A percentile compares a stretch with the other conserved stretches of the same genome.
Conservation (phyloP, 2,888 invertebrate species). For the Branchinecta sandiegonensis region DNA sequence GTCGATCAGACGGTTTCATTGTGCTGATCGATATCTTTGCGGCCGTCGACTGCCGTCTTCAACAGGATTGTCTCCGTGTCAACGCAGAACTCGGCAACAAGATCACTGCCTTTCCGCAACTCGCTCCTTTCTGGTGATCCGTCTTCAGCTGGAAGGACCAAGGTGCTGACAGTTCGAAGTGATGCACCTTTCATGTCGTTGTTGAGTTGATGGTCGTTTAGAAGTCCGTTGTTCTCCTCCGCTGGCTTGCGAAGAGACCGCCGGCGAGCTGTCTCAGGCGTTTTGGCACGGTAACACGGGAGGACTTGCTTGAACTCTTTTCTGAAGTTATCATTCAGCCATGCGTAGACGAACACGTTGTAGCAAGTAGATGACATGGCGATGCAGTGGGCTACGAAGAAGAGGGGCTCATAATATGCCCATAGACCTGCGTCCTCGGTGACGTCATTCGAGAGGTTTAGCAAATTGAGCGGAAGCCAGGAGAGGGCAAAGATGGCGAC, state of each 20-base stretch:
- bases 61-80: neutral
- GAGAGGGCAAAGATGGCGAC: conserved; percentile 87
- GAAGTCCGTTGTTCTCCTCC: neutral
- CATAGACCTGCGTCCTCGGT: conserved; percentile 54
- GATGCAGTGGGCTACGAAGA: conserved; percentile 71
- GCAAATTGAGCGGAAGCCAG: conserved; percentile 80
- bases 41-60: too few species aligned
- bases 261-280: neutral
- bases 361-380: conserved; percentile 91
- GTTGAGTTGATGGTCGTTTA: neutral
- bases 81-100: neutral
- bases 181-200: neutral
- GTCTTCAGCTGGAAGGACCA: neutral
- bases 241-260: neutral
- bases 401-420: conserved; percentile 71
- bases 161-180: neutral
- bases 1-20: too few species aligned
- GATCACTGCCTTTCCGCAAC: neutral
- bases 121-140: neutral
- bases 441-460: conserved; percentile 73
- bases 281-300: neutral
- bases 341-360: conserved; percentile 86
- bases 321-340: conserved; percentile 86
- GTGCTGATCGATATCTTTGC: too few species aligned
- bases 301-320: conserved; percentile 50